Conservation (phyloP, 2,113 vertebrate genomes). For the Ranitomeya imitator region DNA sequence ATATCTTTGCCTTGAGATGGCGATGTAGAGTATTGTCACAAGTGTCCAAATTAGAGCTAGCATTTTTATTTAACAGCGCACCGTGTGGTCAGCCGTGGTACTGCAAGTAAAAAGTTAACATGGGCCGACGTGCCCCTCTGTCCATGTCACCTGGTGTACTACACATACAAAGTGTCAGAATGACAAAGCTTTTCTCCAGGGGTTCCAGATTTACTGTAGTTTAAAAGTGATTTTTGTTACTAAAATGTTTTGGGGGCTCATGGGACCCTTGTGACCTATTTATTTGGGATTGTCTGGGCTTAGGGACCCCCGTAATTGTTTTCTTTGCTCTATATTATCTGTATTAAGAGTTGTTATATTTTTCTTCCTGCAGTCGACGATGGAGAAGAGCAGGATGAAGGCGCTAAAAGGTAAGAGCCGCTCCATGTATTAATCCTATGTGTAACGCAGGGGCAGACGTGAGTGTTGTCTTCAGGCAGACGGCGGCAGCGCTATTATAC, state of each 20-base stretch:
- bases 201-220: no score
- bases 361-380: background rate
- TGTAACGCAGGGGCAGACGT: background rate
- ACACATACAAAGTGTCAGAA: no score
- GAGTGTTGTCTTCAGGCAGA: background rate
- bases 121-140: no score
- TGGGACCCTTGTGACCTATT: no score
- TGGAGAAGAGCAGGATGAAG: background rate
- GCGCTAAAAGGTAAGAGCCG: background rate
- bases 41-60: background rate
- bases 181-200: no score
- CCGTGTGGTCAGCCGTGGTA: background rate
- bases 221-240: no score
- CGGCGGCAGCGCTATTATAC: no score
- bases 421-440: background rate
- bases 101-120: background rate
- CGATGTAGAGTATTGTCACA: background rate
- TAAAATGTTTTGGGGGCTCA: no score
- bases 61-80: background rate
- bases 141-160: no score
- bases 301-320: no score
- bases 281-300: no score
- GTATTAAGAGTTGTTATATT: background rate
- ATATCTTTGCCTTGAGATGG: background rate
- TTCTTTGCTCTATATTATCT: background rate